These are phyloP conservation scores for Heliothis peltigera DNA, from an alignment of 2,888 invertebrate species.

Conservation along the genomic window DNA sequence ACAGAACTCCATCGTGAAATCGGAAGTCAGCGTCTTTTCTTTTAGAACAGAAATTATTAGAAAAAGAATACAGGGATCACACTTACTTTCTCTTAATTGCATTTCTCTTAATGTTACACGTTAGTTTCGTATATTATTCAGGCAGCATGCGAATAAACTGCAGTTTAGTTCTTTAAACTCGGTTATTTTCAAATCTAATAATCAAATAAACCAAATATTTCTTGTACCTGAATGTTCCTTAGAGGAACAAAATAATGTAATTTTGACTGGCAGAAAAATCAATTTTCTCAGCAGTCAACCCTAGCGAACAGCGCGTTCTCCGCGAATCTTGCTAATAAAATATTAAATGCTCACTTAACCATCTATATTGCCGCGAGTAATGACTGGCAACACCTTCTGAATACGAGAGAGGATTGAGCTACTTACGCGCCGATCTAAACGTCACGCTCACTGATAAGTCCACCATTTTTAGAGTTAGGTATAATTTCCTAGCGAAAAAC, in stretches of 20 bases:
- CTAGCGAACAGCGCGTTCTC: slow-evolving; percentile 63
- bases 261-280: not conserved
- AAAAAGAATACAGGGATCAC: not conserved
- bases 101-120: too few relatives aligned
- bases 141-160: too few relatives aligned
- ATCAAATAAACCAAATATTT: not conserved
- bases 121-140: too few relatives aligned
- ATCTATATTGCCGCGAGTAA: slow-evolving; percentile 85
- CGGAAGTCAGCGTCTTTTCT: not conserved
- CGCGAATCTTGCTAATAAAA: slow-evolving; percentile 87
- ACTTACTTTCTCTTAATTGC: too few relatives aligned
- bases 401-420: slow-evolving; percentile 75
- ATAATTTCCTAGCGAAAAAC: not conserved
- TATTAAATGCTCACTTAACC: slow-evolving; percentile 85
- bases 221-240: not conserved
- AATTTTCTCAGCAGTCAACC: slow-evolving; percentile 60
- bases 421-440: slow-evolving; percentile 34
- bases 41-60: not conserved
- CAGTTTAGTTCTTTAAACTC: too few relatives aligned
- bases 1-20: too few relatives aligned
- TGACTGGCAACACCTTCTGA: slow-evolving; percentile 88
- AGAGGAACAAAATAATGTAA: not conserved
- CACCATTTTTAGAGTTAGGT: slow-evolving; percentile 10
- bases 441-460: slow-evolving; percentile 43
- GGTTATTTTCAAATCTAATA: too few relatives aligned